Evolutionary conservation across 1,140 invertebrate species (phyloP).

Genomic region (Riptortus pedestris): DNA sequence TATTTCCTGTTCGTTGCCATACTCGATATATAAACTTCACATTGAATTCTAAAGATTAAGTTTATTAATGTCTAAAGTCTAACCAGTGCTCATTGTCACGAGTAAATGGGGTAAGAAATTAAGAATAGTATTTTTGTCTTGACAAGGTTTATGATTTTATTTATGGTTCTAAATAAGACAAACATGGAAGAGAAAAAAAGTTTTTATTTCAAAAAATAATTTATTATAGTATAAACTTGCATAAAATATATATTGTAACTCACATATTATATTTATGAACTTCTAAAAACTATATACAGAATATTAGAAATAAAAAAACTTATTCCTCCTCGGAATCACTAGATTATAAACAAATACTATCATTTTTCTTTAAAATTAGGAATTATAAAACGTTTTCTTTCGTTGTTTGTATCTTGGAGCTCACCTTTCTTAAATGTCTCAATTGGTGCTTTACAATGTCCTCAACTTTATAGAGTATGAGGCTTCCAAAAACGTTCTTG

Average conservation of each 20-base stretch:
- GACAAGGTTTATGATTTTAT: neutral
- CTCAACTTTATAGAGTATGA: neutral
- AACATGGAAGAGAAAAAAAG: too few species aligned
- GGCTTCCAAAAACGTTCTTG: neutral
- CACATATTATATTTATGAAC: neutral
- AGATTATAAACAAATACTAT: too few species aligned
- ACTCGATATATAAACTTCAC: too few species aligned
- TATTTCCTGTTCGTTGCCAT: too few species aligned
- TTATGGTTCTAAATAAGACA: too few species aligned
- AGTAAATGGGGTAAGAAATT: neutral
- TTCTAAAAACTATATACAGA: neutral
- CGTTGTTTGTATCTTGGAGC: neutral
- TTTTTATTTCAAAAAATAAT: too few species aligned
- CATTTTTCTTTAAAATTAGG: neutral
- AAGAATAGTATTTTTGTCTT: neutral
- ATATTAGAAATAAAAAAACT: too few species aligned
- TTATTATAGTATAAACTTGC: too few species aligned
- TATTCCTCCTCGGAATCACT: too few species aligned
- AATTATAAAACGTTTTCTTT: neutral
- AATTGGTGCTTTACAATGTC: neutral
- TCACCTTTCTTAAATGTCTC: neutral
- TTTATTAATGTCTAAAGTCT: too few species aligned
- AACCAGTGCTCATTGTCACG: neutral
- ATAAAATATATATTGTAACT: neutral
- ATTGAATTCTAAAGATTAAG: too few species aligned